phyloP scores from a whole-genome alignment of 2,113 vertebrate genomes.

The Mystacornis crossleyi region DNA sequence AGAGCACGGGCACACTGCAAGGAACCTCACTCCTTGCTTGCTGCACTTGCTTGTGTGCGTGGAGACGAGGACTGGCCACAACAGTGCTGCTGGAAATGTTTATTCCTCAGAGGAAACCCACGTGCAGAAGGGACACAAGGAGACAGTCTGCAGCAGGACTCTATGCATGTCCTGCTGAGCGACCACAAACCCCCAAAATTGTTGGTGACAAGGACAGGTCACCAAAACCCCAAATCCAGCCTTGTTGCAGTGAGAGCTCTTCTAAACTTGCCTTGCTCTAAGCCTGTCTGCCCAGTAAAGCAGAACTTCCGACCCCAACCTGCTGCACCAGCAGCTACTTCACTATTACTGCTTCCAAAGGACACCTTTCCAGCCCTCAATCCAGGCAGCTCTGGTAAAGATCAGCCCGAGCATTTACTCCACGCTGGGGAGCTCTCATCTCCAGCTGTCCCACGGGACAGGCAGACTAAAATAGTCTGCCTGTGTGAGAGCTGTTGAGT shows the following conservation, averaged over 20 bases:
- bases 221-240: background rate
- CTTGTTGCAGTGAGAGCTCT: background rate
- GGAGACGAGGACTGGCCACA: background rate
- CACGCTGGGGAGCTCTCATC: background rate
- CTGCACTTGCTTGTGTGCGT: accelerated
- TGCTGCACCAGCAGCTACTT: background rate
- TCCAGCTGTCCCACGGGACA: background rate
- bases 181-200: background rate
- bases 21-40: accelerated
- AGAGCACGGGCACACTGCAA: background rate
- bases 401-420: background rate
- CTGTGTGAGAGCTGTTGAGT: background rate
- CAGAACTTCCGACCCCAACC: background rate
- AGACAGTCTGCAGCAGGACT: background rate
- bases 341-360: background rate
- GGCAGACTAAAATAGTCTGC: slow-evolving; percentile 26
- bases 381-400: background rate
- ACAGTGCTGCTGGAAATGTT: background rate
- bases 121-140: background rate
- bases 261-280: background rate
- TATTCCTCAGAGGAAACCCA: background rate
- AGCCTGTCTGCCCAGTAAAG: background rate
- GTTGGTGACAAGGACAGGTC: background rate
- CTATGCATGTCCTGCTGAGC: accelerated
- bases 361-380: background rate